phyloP scores from a whole-genome alignment of 2,888 invertebrate species.

The Chalcosyrphus nemorum region DNA sequence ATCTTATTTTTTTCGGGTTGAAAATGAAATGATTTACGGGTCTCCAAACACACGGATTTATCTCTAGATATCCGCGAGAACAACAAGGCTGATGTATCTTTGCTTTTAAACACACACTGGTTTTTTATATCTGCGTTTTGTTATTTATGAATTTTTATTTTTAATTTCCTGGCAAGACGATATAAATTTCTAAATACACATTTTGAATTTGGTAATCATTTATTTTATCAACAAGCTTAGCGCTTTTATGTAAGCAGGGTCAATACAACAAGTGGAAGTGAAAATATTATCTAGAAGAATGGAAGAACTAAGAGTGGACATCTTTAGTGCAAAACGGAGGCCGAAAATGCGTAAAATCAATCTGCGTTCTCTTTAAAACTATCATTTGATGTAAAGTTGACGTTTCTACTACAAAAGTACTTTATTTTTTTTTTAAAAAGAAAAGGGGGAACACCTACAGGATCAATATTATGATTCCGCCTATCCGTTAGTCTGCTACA shows the following conservation, averaged over 20 bases:
- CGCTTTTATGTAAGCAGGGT: conserved; percentile 2
- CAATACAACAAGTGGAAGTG: not conserved
- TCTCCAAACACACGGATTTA: conserved; percentile 4
- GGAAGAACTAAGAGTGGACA: no score
- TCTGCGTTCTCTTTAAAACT: no score
- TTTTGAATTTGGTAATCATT: conserved; percentile 10
- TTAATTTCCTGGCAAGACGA: conserved; percentile 13
- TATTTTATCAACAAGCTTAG: not conserved
- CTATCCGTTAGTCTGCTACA: no score
- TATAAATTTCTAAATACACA: not conserved
- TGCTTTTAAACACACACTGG: not conserved
- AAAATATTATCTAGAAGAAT: not conserved
- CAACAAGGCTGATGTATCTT: conserved; percentile 13
- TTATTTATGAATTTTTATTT: conserved; percentile 35
- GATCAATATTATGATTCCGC: no score
- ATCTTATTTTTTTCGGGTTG: not conserved
- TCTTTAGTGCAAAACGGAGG: no score
- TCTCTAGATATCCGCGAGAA: not conserved
- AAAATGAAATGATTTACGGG: conserved; percentile 32
- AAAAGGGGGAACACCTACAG: no score
- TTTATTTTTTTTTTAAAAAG: no score
- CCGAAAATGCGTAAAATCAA: no score
- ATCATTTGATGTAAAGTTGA: no score
- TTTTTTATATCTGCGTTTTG: not conserved
- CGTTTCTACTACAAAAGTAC: no score